phyloP scores from a whole-genome alignment of 2,888 invertebrate genomes.

The Mythimna loreyi region DNA sequence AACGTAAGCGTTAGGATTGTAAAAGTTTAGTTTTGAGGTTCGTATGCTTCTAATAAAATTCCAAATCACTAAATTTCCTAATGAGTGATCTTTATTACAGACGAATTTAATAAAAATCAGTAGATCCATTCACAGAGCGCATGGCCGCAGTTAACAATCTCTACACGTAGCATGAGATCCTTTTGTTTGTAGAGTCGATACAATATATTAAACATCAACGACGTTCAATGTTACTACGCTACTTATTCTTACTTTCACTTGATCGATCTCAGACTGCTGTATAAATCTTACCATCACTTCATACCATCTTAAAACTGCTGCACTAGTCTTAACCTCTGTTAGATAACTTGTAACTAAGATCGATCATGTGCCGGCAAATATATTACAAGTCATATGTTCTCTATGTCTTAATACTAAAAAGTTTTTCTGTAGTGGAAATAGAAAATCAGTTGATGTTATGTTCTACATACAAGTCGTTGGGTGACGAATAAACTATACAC shows the following conservation, averaged over 20 bases:
- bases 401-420: slow-evolving; percentile 32
- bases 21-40: not conserved
- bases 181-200: slow-evolving; percentile 40
- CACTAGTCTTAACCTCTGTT: not conserved
- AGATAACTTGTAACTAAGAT: slow-evolving; percentile 1
- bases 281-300: not conserved
- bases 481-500: slow-evolving; percentile 23
- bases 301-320: not conserved
- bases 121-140: slow-evolving; percentile 8
- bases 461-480: not conserved
- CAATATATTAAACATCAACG: slow-evolving; percentile 21
- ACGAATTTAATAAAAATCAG: not conserved
- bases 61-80: slow-evolving; percentile 7
- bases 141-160: slow-evolving; percentile 35
- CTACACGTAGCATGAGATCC: slow-evolving; percentile 52
- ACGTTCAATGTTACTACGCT: slow-evolving; percentile 47
- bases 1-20: not conserved
- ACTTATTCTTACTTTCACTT: slow-evolving; percentile 16
- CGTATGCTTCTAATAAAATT: slow-evolving; percentile 22
- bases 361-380: slow-evolving; percentile 35
- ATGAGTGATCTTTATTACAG: slow-evolving; percentile 27
- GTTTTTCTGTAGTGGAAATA: slow-evolving; percentile 11
- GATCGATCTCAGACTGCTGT: slow-evolving; percentile 23
- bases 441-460: slow-evolving; percentile 2
- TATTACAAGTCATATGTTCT: slow-evolving; percentile 52